Evolutionary conservation across 2,888 invertebrate genomes (phyloP), one percentile per base, ranked within the genome.

Genomic region (Serripes groenlandicus): DNA sequence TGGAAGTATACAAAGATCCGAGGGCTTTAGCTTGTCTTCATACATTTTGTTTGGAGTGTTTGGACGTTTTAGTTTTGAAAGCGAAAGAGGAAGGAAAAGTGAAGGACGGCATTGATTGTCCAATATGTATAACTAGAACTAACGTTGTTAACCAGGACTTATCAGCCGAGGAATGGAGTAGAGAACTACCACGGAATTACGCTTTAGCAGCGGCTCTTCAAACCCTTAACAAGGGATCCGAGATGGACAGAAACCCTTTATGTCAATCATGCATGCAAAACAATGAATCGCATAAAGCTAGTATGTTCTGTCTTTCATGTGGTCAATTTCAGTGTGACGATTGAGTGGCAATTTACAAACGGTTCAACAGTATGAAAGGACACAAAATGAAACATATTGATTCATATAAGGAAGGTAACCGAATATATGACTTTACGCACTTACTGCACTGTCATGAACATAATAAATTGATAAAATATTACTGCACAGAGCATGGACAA

Each of bases 21-120:
- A 3, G 62, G n/a, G 62, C 62, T 7, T 34, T 62, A 21, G 3
- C 62, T 26, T 62, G 62, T 21, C 32, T 62, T 21, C 62, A 62
- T 32, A 62, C 62, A 21, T 62, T 62, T 28, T 62, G 62, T 32
- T 62, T 23, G 30, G 34, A 62, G 9, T 62, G 62, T 34, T 15
- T 62, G 34, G 11, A 15, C 5, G 3, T 34, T 15, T 32, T 32
- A 3, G 34, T 62, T 1, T 32, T 21, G 34, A 62, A 62, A 34
- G 21, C 32, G 32, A 62, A 62, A 62, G 62, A 30, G 32, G 32
- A 32, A 34, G 62, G 62, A 34, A 62, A 62, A 32, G 35, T 68
- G 49, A 42, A 68, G 35, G 35, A 42, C 28, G 62, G 62, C 15
- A 32, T 62, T 7, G 32, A 62, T 30, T 62, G 62, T n/a, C 62